A percentile compares a stretch with the other conserved stretches of the same genome.
Evolutionary conservation across 2,888 invertebrate species (phyloP).

Genomic region (Falcaria lacertinaria): DNA sequence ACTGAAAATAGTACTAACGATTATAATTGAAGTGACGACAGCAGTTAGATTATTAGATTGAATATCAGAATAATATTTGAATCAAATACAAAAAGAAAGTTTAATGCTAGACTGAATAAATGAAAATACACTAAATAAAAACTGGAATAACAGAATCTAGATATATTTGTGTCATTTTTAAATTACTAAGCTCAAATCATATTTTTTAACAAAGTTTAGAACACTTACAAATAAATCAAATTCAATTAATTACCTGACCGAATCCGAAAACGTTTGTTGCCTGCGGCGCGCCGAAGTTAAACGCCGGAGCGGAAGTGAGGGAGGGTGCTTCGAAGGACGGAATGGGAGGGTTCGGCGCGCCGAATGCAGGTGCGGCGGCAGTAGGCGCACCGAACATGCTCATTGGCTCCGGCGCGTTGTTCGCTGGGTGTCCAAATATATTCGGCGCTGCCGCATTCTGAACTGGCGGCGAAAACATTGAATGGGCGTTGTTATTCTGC

Average conservation of each 20-base stretch:
- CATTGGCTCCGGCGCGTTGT: conserved; percentile 22
- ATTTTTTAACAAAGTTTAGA: no score
- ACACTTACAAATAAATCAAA: no score
- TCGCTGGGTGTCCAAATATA: conserved; percentile 37
- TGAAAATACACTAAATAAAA: no score
- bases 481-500: conserved; percentile 29
- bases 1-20: no score
- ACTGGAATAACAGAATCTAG: no score
- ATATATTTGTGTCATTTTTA: no score
- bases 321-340: conserved; percentile 43
- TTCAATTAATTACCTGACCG: conserved; percentile 65
- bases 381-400: conserved; percentile 43
- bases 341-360: conserved; percentile 32
- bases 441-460: conserved; percentile 30
- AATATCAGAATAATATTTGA: no score
- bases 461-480: conserved; percentile 37
- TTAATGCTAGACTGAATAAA: no score
- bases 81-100: no score
- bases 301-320: conserved; percentile 34
- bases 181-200: no score
- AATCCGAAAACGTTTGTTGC: conserved; percentile 50
- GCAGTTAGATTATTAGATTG: no score
- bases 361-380: conserved; percentile 39
- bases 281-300: conserved; percentile 49
- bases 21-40: no score